These are phyloP conservation scores for Phrynocephalus versicolor DNA, from an alignment of 2,113 vertebrate species.

Conservation along the genomic window DNA sequence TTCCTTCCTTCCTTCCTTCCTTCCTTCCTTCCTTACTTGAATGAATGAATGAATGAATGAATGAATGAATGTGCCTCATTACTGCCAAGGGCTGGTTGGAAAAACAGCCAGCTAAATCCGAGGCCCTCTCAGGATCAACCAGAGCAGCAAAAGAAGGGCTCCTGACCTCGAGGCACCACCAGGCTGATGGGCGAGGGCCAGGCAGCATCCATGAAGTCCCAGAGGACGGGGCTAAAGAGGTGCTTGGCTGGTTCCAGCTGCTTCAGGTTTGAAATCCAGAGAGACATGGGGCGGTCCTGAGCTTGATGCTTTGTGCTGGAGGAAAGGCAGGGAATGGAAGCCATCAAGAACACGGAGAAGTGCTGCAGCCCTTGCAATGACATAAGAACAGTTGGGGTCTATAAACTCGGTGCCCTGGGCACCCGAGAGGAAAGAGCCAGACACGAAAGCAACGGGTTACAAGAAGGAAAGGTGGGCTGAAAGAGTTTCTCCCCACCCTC, in stretches of 20 bases:
- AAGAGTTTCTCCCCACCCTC: too few relatives aligned
- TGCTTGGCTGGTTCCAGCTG: conserved; percentile 85
- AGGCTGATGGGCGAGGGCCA: conserved; percentile 92
- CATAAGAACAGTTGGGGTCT: too few relatives aligned
- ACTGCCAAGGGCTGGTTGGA: too few relatives aligned
- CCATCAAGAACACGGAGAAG: not conserved
- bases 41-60: too few relatives aligned
- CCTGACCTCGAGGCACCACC: conserved; percentile 86
- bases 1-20: too few relatives aligned
- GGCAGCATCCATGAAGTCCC: conserved; percentile 89
- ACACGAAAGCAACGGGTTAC: too few relatives aligned
- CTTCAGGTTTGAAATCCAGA: conserved; percentile 88
- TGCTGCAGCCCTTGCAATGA: too few relatives aligned
- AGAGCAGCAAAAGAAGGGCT: not conserved
- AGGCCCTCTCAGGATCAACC: not conserved
- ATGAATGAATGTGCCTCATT: too few relatives aligned
- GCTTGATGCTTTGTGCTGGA: conserved; percentile 86
- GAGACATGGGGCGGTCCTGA: conserved; percentile 88
- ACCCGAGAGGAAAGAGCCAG: too few relatives aligned
- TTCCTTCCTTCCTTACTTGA: too few relatives aligned
- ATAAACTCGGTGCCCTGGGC: too few relatives aligned
- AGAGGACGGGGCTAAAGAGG: conserved; percentile 82
- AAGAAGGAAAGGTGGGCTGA: not conserved
- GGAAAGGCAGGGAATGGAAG: conserved; percentile 6
- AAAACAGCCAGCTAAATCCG: too few relatives aligned